Percentiles rank a stretch among this genome's conserved stretches.
Evolutionary conservation across 2,888 invertebrate genomes (phyloP).

Genomic region (Oligia fasciuncula): DNA sequence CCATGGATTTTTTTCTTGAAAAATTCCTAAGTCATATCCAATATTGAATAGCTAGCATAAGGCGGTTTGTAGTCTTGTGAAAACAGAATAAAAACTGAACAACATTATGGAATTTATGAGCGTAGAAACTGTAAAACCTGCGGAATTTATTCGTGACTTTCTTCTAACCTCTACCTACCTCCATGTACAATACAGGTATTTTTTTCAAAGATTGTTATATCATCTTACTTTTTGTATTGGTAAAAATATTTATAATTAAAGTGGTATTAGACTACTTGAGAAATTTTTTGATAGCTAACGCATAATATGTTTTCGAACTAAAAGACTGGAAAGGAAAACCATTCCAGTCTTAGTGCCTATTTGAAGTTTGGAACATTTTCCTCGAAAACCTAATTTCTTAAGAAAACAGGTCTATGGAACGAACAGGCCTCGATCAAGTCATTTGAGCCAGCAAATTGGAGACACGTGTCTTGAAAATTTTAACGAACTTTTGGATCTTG

Average conservation of each 20-base stretch:
- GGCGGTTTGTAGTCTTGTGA: not conserved
- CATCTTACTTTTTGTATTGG: not conserved
- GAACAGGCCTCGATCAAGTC: constrained; percentile 43
- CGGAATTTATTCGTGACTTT: constrained; percentile 8
- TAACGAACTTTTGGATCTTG: constrained; percentile 48
- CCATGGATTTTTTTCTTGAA: constrained; percentile 7
- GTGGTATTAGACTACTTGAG: not conserved
- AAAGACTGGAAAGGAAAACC: constrained; percentile 17
- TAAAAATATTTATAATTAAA: not conserved
- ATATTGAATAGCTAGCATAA: constrained; percentile 9
- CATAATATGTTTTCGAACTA: constrained; percentile 6
- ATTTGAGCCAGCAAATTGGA: constrained; percentile 67
- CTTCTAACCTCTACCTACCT: not conserved
- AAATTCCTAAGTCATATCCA: constrained; percentile 7
- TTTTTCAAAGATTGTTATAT: not conserved
- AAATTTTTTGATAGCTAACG: not conserved
- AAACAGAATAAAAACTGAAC: not conserved
- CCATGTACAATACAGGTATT: too few relatives aligned
- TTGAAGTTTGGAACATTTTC: constrained; percentile 39
- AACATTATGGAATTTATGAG: not conserved
- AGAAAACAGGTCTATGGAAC: constrained; percentile 44
- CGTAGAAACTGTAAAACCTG: not conserved
- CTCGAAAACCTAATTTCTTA: constrained; percentile 50
- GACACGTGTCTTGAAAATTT: constrained; percentile 68
- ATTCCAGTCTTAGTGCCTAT: constrained; percentile 10